phyloP scores from a whole-genome alignment of 2,797 vertebrate genomes.

The Hoplostethus mediterraneus region DNA sequence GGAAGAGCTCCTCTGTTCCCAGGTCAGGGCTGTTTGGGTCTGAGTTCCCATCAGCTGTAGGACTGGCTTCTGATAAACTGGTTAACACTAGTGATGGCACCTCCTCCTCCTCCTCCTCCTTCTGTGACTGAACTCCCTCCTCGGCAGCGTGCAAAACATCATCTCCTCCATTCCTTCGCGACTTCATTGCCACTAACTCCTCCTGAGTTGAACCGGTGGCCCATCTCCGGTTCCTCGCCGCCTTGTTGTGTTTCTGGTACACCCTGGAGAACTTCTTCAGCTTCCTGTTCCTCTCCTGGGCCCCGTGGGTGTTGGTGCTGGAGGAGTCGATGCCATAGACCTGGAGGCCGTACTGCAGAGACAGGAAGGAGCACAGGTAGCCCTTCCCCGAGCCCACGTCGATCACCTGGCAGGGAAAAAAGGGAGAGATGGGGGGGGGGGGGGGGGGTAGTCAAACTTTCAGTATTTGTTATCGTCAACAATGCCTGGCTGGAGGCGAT shows the following conservation, averaged over 20 bases:
- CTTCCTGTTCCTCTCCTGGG: constrained; percentile 95
- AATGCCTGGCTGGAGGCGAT: too few relatives aligned
- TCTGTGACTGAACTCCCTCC: constrained; percentile 8
- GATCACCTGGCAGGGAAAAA: constrained; percentile 86
- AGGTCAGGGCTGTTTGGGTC: constrained; percentile 33
- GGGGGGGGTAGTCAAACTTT: too few relatives aligned
- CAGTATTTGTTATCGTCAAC: too few relatives aligned
- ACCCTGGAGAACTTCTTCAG: constrained; percentile 93
- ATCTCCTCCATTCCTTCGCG: not conserved
- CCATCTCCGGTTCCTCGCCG: not conserved
- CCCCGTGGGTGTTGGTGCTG: constrained; percentile 91
- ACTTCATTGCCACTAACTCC: constrained; percentile 5
- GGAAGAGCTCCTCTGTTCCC: constrained; percentile 70
- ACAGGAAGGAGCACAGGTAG: constrained; percentile 96
- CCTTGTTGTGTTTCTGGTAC: constrained; percentile 80
- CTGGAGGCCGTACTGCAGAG: constrained; percentile 90
- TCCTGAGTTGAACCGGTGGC: constrained; percentile 6
- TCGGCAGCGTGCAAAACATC: not conserved
- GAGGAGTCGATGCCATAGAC: constrained; percentile 98
- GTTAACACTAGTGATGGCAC: not conserved
- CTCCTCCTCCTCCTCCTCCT: constrained; percentile 20
- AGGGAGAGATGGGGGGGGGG: not conserved
- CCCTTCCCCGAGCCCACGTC: constrained; percentile 98
- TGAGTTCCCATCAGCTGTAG: constrained; percentile 18
- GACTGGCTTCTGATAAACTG: constrained; percentile 22